A percentile compares a stretch with the other conserved stretches of the same genome.
phyloP scores from a whole-genome alignment of 2,888 invertebrate genomes.

The Nesidiocoris tenuis region DNA sequence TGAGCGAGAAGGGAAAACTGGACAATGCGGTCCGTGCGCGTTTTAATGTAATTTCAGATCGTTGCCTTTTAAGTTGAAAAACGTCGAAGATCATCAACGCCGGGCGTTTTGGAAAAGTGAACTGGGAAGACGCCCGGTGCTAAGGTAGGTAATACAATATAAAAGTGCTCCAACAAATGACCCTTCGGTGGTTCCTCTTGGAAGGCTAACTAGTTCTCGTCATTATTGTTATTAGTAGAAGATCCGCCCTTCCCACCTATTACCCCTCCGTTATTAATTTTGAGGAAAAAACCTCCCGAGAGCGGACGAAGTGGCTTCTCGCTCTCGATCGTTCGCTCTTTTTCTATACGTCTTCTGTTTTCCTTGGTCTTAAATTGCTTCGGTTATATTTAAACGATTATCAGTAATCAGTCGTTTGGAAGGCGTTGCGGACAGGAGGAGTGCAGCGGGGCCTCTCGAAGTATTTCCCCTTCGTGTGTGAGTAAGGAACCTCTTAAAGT shows the following conservation, averaged over 20 bases:
- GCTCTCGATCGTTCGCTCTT: background rate
- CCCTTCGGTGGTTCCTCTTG: slow-evolving; percentile 11
- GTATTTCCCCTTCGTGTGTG: slow-evolving; percentile 17
- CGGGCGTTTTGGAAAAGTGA: slow-evolving; percentile 9
- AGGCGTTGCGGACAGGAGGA: slow-evolving; percentile 6
- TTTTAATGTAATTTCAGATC: slow-evolving; percentile 42
- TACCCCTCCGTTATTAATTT: slow-evolving; percentile 44
- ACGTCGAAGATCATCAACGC: slow-evolving; percentile 30
- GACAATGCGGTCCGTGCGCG: slow-evolving; percentile 23
- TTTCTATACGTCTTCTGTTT: background rate
- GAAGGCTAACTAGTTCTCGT: slow-evolving; percentile 40
- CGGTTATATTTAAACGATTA: slow-evolving; percentile 49
- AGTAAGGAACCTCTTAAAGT: slow-evolving; percentile 39
- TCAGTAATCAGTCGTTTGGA: slow-evolving; percentile 48
- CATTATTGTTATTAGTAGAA: slow-evolving; percentile 44
- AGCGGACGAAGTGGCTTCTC: background rate
- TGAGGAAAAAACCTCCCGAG: slow-evolving; percentile 36
- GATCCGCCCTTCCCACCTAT: slow-evolving; percentile 36
- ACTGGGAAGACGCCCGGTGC: background rate
- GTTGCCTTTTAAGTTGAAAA: slow-evolving; percentile 31
- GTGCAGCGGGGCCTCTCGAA: background rate
- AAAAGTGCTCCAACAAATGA: slow-evolving; percentile 42
- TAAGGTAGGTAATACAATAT: slow-evolving; percentile 40
- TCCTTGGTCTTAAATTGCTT: slow-evolving; percentile 46
- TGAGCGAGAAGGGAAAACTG: slow-evolving; percentile 8